These are phyloP conservation scores for Cactoblastis cactorum DNA, from an alignment of 2,888 invertebrate species.

Conservation along the genomic window DNA sequence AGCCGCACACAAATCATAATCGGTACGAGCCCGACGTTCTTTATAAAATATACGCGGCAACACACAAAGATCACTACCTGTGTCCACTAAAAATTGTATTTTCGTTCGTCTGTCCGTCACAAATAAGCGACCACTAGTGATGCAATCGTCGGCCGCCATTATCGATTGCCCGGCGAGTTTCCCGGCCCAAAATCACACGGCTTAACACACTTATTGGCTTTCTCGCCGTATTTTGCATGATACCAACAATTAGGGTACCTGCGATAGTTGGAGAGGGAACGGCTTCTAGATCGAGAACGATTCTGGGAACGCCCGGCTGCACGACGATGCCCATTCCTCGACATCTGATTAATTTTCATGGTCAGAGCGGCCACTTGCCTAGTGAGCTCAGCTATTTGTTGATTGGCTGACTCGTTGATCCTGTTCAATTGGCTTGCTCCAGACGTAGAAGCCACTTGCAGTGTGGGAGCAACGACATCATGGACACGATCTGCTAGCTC, in stretches of 20 bases:
- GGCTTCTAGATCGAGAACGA: neutral
- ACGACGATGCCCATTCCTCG: neutral
- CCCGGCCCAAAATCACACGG: slow-evolving; percentile 20
- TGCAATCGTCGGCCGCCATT: slow-evolving; percentile 18
- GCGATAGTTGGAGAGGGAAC: neutral
- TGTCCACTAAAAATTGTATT: slow-evolving; percentile 17
- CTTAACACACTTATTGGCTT: slow-evolving; percentile 16
- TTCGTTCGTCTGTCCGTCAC: slow-evolving; percentile 17
- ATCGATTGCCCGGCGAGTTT: slow-evolving; percentile 21
- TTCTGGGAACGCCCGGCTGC: neutral
- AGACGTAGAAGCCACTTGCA: slow-evolving; percentile 11
- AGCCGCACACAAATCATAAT: neutral
- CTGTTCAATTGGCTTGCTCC: neutral
- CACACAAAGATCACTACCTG: slow-evolving; percentile 16
- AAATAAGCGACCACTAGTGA: slow-evolving; percentile 16
- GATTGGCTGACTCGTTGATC: neutral
- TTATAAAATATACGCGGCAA: neutral
- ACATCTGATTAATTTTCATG: neutral
- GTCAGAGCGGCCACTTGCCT: neutral
- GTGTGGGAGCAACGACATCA: slow-evolving; percentile 11
- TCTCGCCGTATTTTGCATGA: slow-evolving; percentile 18
- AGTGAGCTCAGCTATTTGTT: neutral
- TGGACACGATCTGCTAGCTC: slow-evolving; percentile 19
- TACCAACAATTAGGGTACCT: slow-evolving; percentile 24
- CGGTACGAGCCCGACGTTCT: slow-evolving; percentile 11